phyloP scores from a whole-genome alignment of 2,113 vertebrate genomes.

The Ranitomeya imitator region DNA sequence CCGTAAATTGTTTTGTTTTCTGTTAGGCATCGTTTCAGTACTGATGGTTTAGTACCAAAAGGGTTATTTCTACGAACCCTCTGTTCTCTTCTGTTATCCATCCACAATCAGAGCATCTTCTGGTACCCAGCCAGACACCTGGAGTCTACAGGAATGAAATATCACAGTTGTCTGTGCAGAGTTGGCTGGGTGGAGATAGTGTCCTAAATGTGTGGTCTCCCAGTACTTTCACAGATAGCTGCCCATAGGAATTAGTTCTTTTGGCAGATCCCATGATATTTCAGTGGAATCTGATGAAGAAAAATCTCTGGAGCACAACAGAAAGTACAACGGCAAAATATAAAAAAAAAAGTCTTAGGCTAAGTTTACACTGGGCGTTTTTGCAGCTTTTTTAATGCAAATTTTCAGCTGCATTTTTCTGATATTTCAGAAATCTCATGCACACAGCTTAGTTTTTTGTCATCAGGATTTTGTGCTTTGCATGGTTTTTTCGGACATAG shows the following conservation, averaged over 20 bases:
- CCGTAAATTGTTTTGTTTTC: neutral
- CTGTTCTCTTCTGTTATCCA: neutral
- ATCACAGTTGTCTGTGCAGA: neutral
- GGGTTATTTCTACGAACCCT: neutral
- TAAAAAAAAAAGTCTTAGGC: no score
- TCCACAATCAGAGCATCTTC: slow-evolving; percentile 10
- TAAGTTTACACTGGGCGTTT: no score
- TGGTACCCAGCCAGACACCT: slow-evolving; percentile 51
- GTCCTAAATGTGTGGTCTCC: slow-evolving; percentile 40
- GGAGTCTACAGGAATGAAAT: slow-evolving; percentile 24
- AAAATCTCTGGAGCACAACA: neutral
- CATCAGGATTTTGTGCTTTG: no score
- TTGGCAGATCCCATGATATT: neutral
- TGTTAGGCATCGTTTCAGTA: neutral
- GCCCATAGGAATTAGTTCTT: neutral
- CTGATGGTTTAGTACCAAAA: neutral
- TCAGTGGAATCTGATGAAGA: neutral
- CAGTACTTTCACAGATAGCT: neutral
- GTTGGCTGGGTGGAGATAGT: neutral
- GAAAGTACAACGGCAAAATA: neutral
- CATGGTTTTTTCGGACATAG: no score
- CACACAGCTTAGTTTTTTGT: no score
- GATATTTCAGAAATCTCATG: no score
- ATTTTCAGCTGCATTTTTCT: no score
- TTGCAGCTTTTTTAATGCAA: no score